Conservation (phyloP, 2,113 vertebrate species). For the Tamias sibiricus region DNA sequence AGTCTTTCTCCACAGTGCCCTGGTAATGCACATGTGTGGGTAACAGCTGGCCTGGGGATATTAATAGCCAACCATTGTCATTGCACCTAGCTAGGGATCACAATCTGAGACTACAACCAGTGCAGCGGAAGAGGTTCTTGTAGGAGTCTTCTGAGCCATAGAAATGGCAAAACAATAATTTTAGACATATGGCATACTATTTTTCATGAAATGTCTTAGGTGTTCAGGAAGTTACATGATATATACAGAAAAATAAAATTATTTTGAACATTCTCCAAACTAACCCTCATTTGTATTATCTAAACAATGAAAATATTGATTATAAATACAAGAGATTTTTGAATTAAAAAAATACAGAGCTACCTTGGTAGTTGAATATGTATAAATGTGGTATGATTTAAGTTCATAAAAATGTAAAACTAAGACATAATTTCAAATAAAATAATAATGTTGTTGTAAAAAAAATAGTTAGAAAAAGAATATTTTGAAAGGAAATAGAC, state of each 20-base stretch:
- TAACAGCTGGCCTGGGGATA: conserved; percentile 75
- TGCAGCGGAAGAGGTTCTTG: neutral
- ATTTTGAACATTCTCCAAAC: conserved; percentile 14
- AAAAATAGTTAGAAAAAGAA: neutral
- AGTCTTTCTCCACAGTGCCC: conserved; percentile 19
- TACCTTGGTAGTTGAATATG: neutral
- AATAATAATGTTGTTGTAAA: neutral
- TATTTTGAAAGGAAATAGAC: neutral
- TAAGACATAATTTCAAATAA: neutral
- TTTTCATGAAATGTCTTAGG: conserved; percentile 19
- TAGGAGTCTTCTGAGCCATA: conserved; percentile 61
- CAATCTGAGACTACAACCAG: conserved; percentile 29
- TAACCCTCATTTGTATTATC: neutral
- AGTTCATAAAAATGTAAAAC: neutral
- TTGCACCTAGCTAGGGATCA: conserved; percentile 66
- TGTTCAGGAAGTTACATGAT: neutral
- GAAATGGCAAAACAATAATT: conserved; percentile 66
- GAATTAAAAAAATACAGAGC: neutral
- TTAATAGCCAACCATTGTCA: conserved; percentile 76
- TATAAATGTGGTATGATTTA: neutral
- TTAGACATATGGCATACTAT: neutral
- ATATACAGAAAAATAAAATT: neutral
- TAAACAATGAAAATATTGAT: neutral
- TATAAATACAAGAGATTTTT: neutral
- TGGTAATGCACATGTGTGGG: neutral